These are phyloP conservation scores for Ceramica pisi DNA, from an alignment of 2,888 invertebrate genomes.

Conservation along the genomic window DNA sequence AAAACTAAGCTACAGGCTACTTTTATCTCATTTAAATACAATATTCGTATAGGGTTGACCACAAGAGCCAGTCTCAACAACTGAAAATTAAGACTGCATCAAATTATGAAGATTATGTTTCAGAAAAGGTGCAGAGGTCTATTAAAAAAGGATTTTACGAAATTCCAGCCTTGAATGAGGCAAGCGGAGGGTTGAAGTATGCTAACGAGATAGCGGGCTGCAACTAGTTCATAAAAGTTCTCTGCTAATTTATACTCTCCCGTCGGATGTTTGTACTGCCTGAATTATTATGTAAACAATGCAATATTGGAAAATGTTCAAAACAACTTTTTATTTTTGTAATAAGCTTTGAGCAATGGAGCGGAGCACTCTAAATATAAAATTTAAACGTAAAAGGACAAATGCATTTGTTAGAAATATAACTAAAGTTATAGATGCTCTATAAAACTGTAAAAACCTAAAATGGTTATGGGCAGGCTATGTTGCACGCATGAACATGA, in stretches of 20 bases:
- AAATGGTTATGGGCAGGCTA: too few species aligned
- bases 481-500: too few species aligned
- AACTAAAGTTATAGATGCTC: too few species aligned
- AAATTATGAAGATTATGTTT: slow-evolving; percentile 11
- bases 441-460: too few species aligned
- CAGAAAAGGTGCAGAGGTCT: slow-evolving; percentile 9
- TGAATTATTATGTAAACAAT: slow-evolving; percentile 9
- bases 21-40: neutral
- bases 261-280: neutral
- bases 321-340: neutral
- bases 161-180: slow-evolving; percentile 16
- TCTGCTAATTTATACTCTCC: slow-evolving; percentile 37
- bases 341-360: neutral
- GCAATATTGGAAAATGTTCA: slow-evolving; percentile 7
- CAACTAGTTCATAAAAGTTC: slow-evolving; percentile 40
- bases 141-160: slow-evolving; percentile 30
- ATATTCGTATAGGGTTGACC: neutral
- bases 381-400: too few species aligned
- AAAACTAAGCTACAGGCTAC: too few species aligned
- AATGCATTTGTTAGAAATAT: too few species aligned
- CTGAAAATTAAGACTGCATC: slow-evolving; percentile 1
- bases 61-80: too few species aligned
- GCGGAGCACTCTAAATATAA: too few species aligned
- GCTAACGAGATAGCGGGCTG: slow-evolving; percentile 36
- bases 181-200: slow-evolving; percentile 24